These are phyloP conservation scores for Tetropium fuscum DNA, from an alignment of 2,888 invertebrate species.

Conservation along the genomic window DNA sequence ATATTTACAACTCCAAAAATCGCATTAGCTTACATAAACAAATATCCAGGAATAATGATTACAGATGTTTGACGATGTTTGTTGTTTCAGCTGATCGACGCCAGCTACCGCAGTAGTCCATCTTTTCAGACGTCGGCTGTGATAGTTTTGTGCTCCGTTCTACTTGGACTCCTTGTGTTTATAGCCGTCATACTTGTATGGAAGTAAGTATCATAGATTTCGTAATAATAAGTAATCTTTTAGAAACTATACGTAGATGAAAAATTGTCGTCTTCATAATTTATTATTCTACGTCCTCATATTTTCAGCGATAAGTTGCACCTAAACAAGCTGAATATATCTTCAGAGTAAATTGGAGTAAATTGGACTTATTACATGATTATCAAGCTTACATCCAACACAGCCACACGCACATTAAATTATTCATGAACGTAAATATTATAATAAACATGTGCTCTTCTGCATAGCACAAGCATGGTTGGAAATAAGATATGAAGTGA, in stretches of 20 bases:
- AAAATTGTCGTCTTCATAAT: too few species aligned
- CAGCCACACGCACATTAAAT: too few species aligned
- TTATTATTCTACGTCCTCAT: too few species aligned
- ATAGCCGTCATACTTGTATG: slow-evolving; percentile 86
- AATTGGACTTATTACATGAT: too few species aligned
- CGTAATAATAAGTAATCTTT: background rate
- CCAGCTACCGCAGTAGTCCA: slow-evolving; percentile 87
- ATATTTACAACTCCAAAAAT: slow-evolving; percentile 4
- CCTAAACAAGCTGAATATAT: too few species aligned
- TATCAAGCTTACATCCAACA: too few species aligned
- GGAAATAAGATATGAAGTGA: too few species aligned
- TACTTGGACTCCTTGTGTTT: slow-evolving; percentile 81
- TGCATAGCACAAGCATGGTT: too few species aligned
- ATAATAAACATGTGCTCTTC: too few species aligned
- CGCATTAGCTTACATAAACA: slow-evolving; percentile 17
- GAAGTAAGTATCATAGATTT: slow-evolving; percentile 77
- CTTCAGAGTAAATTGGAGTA: too few species aligned
- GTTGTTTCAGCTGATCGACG: slow-evolving; percentile 85
- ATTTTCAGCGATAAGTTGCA: too few species aligned
- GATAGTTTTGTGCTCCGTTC: slow-evolving; percentile 84
- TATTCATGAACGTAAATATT: too few species aligned
- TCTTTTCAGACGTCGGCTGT: slow-evolving; percentile 87
- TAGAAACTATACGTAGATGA: background rate
- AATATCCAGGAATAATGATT: slow-evolving; percentile 5
- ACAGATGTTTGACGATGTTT: slow-evolving; percentile 46